These are phyloP conservation scores for Jordanella pulchra DNA, from an alignment of 2,797 vertebrate species.

Conservation along the genomic window DNA sequence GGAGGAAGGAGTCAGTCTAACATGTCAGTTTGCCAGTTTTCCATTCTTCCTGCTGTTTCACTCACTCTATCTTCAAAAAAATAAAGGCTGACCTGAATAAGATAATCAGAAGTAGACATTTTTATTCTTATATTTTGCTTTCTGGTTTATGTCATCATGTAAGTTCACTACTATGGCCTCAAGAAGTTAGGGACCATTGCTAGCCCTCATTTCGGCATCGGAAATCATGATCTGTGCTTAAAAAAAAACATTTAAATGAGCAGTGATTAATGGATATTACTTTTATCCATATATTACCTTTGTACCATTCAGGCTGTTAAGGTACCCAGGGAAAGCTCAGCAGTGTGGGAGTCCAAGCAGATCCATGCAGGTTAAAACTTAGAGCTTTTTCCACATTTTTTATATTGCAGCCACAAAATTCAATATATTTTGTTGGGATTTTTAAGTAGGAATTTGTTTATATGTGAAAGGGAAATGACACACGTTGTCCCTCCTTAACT, in stretches of 20 bases:
- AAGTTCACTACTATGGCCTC: constrained; percentile 1
- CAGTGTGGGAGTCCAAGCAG: constrained; percentile 8
- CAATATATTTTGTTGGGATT: neutral
- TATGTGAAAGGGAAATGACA: neutral
- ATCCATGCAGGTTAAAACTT: constrained; percentile 38
- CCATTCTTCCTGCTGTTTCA: constrained; percentile 24
- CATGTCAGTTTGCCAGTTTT: constrained; percentile 39
- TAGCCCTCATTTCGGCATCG: constrained; percentile 24
- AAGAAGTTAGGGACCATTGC: constrained; percentile 5
- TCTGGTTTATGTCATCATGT: neutral
- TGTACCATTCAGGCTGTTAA: constrained; percentile 11
- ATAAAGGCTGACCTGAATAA: constrained; percentile 27
- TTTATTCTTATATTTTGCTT: neutral
- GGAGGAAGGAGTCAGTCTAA: constrained; percentile 5
- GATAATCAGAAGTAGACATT: constrained; percentile 23
- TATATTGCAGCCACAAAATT: neutral
- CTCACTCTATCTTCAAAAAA: neutral
- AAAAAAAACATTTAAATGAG: neutral
- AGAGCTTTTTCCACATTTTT: neutral
- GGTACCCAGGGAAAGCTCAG: constrained; percentile 13
- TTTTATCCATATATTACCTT: constrained; percentile 2
- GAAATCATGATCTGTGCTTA: constrained; percentile 12
- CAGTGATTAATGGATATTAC: constrained; percentile 4
- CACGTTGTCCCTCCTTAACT: neutral
- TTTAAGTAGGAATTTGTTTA: neutral